These are phyloP conservation scores for Cinclus mexicanus DNA, from an alignment of 2,113 vertebrate species.

Conservation along the genomic window DNA sequence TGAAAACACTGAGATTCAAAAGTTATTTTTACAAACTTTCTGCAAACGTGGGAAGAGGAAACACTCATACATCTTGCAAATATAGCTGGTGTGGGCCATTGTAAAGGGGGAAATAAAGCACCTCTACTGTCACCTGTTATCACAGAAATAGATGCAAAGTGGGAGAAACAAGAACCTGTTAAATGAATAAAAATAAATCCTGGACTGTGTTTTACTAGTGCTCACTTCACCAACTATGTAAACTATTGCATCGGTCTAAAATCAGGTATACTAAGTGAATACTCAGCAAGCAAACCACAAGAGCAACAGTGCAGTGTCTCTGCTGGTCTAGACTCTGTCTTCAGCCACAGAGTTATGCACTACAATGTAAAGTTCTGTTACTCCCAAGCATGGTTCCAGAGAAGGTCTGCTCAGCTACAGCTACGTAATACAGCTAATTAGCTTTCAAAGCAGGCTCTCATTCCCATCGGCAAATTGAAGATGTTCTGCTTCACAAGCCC, in stretches of 20 bases:
- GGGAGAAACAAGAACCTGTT: not conserved
- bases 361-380: not conserved
- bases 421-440: not conserved
- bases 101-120: not conserved
- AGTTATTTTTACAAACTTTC: not conserved
- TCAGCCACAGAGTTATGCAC: accelerated
- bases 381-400: not conserved
- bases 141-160: not conserved
- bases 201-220: not conserved
- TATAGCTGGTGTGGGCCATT: not conserved
- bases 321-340: not conserved
- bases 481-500: not conserved
- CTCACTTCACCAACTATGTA: not conserved
- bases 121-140: not conserved
- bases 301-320: not conserved
- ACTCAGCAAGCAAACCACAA: not conserved
- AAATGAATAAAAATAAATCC: not conserved
- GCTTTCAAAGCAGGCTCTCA: not conserved
- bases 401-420: not conserved
- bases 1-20: not conserved
- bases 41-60: not conserved
- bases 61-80: not conserved
- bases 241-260: not conserved
- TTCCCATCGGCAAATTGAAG: not conserved
- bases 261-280: not conserved